Conservation (phyloP, 2,888 invertebrate species). For the Pycnomerus fuliginosus region DNA sequence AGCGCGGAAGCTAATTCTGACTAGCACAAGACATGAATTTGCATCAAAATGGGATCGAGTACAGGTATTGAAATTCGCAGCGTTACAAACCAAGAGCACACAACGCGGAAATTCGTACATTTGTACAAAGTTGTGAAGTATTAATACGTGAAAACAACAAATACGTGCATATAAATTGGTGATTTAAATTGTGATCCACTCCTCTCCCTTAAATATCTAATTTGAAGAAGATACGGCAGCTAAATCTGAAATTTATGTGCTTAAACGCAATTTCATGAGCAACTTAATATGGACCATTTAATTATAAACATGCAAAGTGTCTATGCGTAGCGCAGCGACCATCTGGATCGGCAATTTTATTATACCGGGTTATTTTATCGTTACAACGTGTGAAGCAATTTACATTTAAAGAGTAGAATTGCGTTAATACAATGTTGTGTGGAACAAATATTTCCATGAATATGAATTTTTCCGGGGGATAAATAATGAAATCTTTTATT, state of each 20-base stretch:
- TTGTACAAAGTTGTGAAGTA: conserved; percentile 3
- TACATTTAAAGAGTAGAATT: conserved; percentile 24
- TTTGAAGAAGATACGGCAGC: too few species aligned
- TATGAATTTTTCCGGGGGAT: conserved; percentile 22
- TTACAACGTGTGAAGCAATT: conserved; percentile 27
- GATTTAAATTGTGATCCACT: conserved; percentile 9
- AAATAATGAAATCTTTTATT: conserved; percentile 23
- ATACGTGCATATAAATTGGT: conserved; percentile 14
- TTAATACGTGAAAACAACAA: conserved; percentile 1
- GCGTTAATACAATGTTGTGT: conserved; percentile 16
- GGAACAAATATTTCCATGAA: conserved; percentile 23
- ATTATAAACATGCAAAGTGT: conserved; percentile 14
- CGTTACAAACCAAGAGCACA: too few species aligned
- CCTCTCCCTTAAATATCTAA: too few species aligned
- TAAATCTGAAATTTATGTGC: conserved; percentile 3
- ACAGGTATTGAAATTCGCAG: conserved; percentile 12
- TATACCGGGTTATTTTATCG: conserved; percentile 24
- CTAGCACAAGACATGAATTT: conserved; percentile 8
- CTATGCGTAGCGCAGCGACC: conserved; percentile 15
- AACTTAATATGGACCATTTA: conserved; percentile 7
- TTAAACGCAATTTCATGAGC: conserved; percentile 1
- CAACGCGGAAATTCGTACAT: conserved; percentile 6
- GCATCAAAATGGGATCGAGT: conserved; percentile 14
- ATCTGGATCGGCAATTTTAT: conserved; percentile 25
- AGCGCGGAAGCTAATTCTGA: conserved; percentile 1